These are phyloP conservation scores for Sibirionetta formosa DNA, from an alignment of 2,797 vertebrate genomes.

Conservation along the genomic window DNA sequence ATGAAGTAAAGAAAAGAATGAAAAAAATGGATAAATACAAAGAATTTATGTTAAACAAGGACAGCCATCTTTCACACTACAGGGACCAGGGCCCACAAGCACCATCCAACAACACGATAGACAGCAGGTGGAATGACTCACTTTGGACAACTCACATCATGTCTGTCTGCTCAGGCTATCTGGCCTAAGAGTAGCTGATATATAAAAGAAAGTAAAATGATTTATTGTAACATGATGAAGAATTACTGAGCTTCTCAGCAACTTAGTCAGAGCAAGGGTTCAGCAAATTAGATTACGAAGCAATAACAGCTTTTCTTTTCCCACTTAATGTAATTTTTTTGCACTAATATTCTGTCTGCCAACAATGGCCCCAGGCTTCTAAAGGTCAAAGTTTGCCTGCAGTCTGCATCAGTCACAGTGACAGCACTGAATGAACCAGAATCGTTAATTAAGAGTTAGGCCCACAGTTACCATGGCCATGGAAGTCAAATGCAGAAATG, in stretches of 20 bases:
- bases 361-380: constrained; percentile 86
- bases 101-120: constrained; percentile 97
- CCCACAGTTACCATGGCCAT: constrained; percentile 87
- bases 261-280: constrained; percentile 99
- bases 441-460: constrained; percentile 86
- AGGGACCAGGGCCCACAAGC: constrained; percentile 92
- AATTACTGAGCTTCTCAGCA: constrained; percentile 94
- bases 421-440: constrained; percentile 89
- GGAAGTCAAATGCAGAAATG: constrained; percentile 90
- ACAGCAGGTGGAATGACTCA: constrained; percentile 99
- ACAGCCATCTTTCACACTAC: constrained; percentile 97
- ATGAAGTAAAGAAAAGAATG: constrained; percentile 89
- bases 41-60: constrained; percentile 90
- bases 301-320: constrained; percentile 89
- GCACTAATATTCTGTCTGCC: constrained; percentile 81
- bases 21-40: constrained; percentile 90
- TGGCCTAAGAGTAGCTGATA: constrained; percentile 99
- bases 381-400: constrained; percentile 90
- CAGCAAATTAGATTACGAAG: constrained; percentile 94
- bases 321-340: constrained; percentile 77
- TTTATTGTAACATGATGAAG: constrained; percentile 99
- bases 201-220: constrained; percentile 99
- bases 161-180: constrained; percentile 99
- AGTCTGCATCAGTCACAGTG: constrained; percentile 94
- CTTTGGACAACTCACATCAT: constrained; percentile 99